These are phyloP conservation scores for Uropsilus gracilis DNA, from an alignment of 2,113 vertebrate species.

Conservation along the genomic window DNA sequence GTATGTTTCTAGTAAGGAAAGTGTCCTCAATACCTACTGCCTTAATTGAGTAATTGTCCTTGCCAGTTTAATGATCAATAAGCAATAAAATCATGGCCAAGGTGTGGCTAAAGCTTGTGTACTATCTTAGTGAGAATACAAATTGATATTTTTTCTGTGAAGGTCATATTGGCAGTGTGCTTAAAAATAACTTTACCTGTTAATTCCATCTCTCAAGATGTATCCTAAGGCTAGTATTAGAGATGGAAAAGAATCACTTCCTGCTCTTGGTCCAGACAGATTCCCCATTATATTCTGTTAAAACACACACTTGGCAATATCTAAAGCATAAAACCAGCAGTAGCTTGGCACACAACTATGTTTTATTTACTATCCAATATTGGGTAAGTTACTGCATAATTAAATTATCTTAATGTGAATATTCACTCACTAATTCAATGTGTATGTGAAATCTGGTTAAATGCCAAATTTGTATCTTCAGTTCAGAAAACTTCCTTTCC, in stretches of 20 bases:
- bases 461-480: not conserved
- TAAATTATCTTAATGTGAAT: not conserved
- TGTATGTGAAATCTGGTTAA: not conserved
- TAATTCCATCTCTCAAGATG: not conserved
- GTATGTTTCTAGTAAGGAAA: not conserved
- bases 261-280: not conserved
- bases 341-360: not conserved
- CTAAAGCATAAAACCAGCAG: conserved; percentile 3
- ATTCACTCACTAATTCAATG: not conserved
- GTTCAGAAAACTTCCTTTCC: not conserved
- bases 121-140: not conserved
- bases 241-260: not conserved
- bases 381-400: not conserved
- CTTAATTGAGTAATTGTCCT: not conserved
- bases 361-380: not conserved
- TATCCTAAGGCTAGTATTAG: conserved; percentile 14
- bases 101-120: not conserved
- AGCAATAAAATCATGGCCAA: not conserved
- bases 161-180: not conserved
- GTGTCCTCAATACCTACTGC: not conserved
- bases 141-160: not conserved
- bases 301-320: not conserved
- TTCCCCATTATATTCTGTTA: not conserved
- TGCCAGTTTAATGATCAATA: not conserved
- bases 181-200: not conserved